Base-by-base conservation (phyloP, 2,113 vertebrate species). In the Sceloporus tristichus region DNA sequence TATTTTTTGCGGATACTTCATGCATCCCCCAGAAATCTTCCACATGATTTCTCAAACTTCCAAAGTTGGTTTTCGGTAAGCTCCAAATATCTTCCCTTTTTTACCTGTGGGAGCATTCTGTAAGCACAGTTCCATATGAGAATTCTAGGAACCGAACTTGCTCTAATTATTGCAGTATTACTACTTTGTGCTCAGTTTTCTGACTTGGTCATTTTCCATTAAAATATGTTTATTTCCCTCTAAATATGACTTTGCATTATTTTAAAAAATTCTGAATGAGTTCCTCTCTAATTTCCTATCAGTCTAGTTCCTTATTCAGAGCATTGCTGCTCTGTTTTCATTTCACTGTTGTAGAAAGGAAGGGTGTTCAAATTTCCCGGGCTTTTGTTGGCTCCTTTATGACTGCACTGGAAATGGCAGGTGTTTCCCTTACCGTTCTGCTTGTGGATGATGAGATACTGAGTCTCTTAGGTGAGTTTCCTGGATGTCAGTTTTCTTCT, bases 331-430 rank as follows among this genome's bases (percentile, higher is more conserved):
- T 77, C 75, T 2, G 65, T 73, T 5, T n/a, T 59, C 56, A 6
- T 3, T 89, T 56, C 79, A 74, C 40, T 25, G 9, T 93, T 53
- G 0, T 95, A 99, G 99, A 98, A 95, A 94, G 54, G 71, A 95
- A 95, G 0, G 96, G 97, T 0, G 34, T 98, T 38, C 74, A 29
- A 80, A 94, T 99, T 0, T 91, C 96, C 91, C 96, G 98, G 70
- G 98, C 96, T 79, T 95, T 99, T 91, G 97, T 98, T 40, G 98
- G 98, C 4, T 96, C 97, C 9, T 99, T 99, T 94, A 99, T 99
- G 98, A 99, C 98, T 0, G 98, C 98, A 0, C 93, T 99, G 95
- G 98, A 99, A 94, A 99, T 99, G 99, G 96, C 97, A 0, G 98
- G 98, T 13, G 79, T 99, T 73, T 99, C 98, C 9, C 96, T 99